phyloP scores from a whole-genome alignment of 2,797 vertebrate genomes.

The Vespertilio murinus region DNA sequence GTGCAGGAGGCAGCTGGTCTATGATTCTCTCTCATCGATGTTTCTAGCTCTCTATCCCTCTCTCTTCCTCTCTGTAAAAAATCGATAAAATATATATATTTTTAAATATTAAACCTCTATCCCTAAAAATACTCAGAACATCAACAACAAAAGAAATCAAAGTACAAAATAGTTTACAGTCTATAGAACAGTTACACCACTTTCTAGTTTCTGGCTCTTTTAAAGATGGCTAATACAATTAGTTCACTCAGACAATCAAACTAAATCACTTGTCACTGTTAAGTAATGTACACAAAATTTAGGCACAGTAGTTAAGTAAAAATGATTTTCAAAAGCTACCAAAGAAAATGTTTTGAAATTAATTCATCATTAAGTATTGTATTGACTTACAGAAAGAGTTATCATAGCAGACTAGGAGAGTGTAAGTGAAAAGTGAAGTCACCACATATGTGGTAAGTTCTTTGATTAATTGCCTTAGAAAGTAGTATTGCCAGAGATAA shows the following conservation, averaged over 20 bases:
- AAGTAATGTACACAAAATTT: background rate
- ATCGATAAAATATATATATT: no score
- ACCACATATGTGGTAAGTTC: background rate
- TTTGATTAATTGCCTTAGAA: background rate
- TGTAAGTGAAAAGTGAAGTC: background rate
- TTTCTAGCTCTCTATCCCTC: no score
- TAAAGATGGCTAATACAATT: background rate
- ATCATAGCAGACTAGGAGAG: background rate
- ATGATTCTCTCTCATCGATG: no score
- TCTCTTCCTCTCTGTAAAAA: no score
- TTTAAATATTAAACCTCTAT: background rate
- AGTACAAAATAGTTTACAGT: background rate
- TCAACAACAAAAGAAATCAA: background rate
- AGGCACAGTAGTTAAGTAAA: background rate
- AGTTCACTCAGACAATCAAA: background rate
- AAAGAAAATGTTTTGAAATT: slow-evolving; percentile 12
- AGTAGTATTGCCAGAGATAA: background rate
- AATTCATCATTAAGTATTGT: background rate
- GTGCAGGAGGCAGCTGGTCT: no score
- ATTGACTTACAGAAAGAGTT: background rate
- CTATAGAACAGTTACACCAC: background rate
- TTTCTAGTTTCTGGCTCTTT: background rate
- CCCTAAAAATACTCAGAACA: background rate
- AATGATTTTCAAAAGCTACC: background rate
- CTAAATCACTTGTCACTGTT: background rate